Evolutionary conservation across 1,140 invertebrate species (phyloP).

Genomic region (Pissodes strobi): DNA sequence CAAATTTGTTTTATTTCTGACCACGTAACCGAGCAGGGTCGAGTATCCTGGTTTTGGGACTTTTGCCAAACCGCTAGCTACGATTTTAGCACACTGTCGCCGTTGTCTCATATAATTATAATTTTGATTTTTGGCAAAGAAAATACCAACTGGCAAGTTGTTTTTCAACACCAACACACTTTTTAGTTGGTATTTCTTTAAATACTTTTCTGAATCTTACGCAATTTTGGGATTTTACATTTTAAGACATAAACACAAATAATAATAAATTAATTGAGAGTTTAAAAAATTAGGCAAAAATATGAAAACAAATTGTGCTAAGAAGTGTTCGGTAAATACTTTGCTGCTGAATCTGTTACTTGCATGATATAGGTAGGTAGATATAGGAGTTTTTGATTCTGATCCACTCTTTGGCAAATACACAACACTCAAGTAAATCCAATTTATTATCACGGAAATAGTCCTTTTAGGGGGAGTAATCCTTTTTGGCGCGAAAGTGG

Average conservation of each 20-base stretch:
- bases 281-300: no score
- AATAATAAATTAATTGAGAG: no score
- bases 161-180: constrained; percentile 15
- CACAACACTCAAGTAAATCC: not conserved
- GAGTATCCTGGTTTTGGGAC: constrained; percentile 57
- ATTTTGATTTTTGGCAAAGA: constrained; percentile 65
- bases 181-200: constrained; percentile 1
- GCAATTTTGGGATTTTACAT: no score
- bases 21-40: constrained; percentile 17
- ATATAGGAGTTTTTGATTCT: no score
- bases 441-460: not conserved
- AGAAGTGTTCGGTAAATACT: no score
- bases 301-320: no score
- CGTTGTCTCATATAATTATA: constrained; percentile 65
- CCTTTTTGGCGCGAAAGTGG: not conserved
- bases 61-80: constrained; percentile 65
- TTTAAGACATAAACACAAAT: no score
- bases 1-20: constrained; percentile 47
- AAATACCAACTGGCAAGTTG: constrained; percentile 33
- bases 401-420: no score
- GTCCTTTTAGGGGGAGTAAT: constrained; percentile 3
- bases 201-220: not conserved
- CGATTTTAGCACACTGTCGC: constrained; percentile 69
- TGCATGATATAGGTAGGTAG: no score
- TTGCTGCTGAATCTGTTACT: no score